Base-by-base conservation (phyloP, 2,113 vertebrate species). In the Gasterosteus nipponicus region DNA sequence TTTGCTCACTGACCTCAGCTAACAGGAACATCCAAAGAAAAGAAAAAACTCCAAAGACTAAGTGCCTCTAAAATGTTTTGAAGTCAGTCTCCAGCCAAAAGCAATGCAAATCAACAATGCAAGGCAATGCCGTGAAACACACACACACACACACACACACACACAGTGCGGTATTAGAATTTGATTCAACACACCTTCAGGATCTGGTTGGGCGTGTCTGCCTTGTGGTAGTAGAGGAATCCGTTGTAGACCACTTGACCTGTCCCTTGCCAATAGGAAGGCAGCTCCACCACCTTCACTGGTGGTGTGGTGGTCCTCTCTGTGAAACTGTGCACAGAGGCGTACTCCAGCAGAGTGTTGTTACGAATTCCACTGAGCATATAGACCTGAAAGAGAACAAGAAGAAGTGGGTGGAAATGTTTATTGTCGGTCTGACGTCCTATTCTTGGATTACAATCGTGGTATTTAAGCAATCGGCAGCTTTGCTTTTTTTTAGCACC, bases 201-300 rank as follows among this genome's bases (percentile, higher is more conserved):
- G 44, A 99, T 96, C 85, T 97, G 95, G 39, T 96, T 97, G 73
- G 90, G 60, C 31, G 96, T 97, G 49, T 94, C 94, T 0, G 95
- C 89, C 39, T 88, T 95, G 73, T 98, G 98, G 89, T 95, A 97
- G 92, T 96, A 99, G 4, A 98, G 84, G 88, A 95, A 97, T 22
- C 96, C 95, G 19, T 94, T 88, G 66, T 95, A 94, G 70, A 98
- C 86, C 10, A 94, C 77, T 0, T 97, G 96, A 18, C 97, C 97
- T 0, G 97, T 96, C 51, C 97, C 97, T 81, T 97, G 94, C 97
- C 98, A 99, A 62, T 90, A 73, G 66, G 92, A 89, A 4, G 96
- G 95, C 54, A 99, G 90, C 29, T 66, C 74, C 22, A 97, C 33
- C 59, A 89, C 93, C 66, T 79, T 93, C 1, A 89, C 86, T 10